phyloP scores from a whole-genome alignment of 2,888 invertebrate species.

The Tuta absoluta region DNA sequence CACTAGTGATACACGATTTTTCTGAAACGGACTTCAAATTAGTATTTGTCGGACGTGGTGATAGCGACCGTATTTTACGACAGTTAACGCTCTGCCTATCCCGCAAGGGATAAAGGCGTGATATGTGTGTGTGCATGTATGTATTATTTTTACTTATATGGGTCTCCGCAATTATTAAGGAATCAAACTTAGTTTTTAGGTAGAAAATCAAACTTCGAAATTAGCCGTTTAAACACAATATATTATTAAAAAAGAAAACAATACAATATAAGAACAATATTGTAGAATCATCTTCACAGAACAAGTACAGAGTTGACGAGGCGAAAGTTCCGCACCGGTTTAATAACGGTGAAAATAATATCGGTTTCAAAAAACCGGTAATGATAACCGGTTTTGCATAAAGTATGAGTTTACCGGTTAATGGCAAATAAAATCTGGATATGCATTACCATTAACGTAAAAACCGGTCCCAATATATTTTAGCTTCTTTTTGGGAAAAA shows the following conservation, averaged over 20 bases:
- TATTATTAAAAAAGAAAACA: slow-evolving; percentile 79
- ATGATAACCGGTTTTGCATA: background rate
- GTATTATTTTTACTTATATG: too few species aligned
- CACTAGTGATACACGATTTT: too few species aligned
- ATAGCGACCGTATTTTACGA: too few species aligned
- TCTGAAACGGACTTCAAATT: too few species aligned
- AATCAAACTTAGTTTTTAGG: background rate
- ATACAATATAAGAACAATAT: slow-evolving; percentile 79
- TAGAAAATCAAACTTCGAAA: slow-evolving; percentile 25
- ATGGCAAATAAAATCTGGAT: background rate
- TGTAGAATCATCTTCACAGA: slow-evolving; percentile 74
- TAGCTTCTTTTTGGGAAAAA: too few species aligned
- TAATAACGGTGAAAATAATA: slow-evolving; percentile 8
- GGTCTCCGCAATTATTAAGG: too few species aligned
- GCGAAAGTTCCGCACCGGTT: background rate
- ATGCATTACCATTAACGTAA: background rate
- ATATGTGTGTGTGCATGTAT: too few species aligned
- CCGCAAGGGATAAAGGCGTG: too few species aligned
- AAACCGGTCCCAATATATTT: background rate
- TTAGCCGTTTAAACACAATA: slow-evolving; percentile 77
- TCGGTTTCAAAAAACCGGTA: background rate
- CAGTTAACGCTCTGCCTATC: too few species aligned
- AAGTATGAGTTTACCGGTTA: background rate
- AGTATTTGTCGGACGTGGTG: too few species aligned
- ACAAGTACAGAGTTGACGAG: slow-evolving; percentile 39